phyloP scores from a whole-genome alignment of 2,113 vertebrate genomes.

The Malurus melanocephalus region DNA sequence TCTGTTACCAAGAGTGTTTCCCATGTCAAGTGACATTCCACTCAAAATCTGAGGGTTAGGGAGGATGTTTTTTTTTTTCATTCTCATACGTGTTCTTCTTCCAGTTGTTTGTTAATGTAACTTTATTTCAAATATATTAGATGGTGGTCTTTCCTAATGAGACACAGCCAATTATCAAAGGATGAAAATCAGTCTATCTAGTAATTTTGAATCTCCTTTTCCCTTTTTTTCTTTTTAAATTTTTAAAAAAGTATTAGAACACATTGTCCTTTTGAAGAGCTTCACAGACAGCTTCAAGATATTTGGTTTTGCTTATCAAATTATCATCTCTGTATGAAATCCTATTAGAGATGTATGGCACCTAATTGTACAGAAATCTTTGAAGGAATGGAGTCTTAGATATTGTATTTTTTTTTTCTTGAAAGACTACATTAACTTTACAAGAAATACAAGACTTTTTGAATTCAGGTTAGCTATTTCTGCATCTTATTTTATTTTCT shows the following conservation, averaged over 20 bases:
- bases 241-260: background rate
- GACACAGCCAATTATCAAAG: background rate
- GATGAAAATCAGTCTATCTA: background rate
- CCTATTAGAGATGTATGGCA: background rate
- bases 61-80: background rate
- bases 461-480: background rate
- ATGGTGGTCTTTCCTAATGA: background rate
- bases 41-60: background rate
- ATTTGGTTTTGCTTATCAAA: background rate
- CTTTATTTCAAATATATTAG: background rate
- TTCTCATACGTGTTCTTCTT: background rate
- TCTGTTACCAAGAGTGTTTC: background rate
- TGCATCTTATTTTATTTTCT: slow-evolving; percentile 33
- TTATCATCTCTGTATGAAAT: background rate
- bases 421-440: background rate
- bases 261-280: background rate
- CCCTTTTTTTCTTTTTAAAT: background rate
- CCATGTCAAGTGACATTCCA: background rate
- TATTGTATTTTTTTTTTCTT: background rate
- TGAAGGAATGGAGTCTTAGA: background rate
- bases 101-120: background rate
- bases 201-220: background rate
- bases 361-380: background rate
- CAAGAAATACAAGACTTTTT: background rate
- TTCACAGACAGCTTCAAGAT: background rate